Percentiles rank a stretch among this genome's conserved stretches.
Conservation (phyloP, 2,888 invertebrate genomes). For the Hirtodrosophila trivittata region DNA sequence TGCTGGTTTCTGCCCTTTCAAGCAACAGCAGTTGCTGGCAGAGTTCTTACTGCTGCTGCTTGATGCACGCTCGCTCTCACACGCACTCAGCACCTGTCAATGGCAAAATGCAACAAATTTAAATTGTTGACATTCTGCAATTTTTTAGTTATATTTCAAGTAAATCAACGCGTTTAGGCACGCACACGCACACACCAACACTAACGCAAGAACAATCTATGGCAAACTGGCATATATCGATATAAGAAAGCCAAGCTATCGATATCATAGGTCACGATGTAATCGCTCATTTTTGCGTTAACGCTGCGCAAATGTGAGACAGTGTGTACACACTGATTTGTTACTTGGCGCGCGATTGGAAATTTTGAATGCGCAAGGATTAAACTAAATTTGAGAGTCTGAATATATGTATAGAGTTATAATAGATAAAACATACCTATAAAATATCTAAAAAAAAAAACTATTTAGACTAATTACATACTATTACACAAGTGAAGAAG, state of each 20-base stretch:
- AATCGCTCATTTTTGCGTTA: background rate
- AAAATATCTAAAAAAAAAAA: too few relatives aligned
- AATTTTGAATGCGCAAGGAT: background rate
- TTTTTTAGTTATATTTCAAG: conserved; percentile 30
- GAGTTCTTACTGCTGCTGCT: conserved; percentile 11
- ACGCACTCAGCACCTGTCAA: conserved; percentile 25
- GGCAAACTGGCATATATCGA: conserved; percentile 21
- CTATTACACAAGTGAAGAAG: too few relatives aligned
- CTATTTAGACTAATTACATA: too few relatives aligned
- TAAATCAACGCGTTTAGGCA: conserved; percentile 49
- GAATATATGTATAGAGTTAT: too few relatives aligned
- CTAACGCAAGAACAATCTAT: conserved; percentile 22
- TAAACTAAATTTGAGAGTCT: too few relatives aligned
- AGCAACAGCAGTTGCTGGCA: conserved; percentile 31
- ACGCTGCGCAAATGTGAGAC: background rate
- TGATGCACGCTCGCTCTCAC: conserved; percentile 8
- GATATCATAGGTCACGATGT: too few relatives aligned
- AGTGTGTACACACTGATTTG: conserved; percentile 4
- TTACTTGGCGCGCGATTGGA: background rate
- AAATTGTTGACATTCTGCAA: conserved; percentile 50
- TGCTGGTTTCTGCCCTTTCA: conserved; percentile 4
- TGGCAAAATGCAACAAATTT: conserved; percentile 37
- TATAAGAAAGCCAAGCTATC: conserved; percentile 14
- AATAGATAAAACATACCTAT: too few relatives aligned
- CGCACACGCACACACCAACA: conserved; percentile 47